These are phyloP conservation scores for Eurypyga helias DNA, from an alignment of 2,113 vertebrate species.

Conservation along the genomic window DNA sequence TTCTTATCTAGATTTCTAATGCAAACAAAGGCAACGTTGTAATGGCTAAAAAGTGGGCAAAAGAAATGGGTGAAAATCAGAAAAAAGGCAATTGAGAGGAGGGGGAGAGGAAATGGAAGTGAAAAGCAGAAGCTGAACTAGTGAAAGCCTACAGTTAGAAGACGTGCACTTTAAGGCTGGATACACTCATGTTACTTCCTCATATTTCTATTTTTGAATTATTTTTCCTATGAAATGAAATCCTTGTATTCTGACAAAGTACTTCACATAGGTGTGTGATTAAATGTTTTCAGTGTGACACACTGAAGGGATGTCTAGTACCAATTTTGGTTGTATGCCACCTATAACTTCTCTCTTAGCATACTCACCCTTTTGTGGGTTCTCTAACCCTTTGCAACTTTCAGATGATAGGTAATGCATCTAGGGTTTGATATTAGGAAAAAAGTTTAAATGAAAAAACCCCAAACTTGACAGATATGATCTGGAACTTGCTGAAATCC, in stretches of 20 bases:
- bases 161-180: neutral
- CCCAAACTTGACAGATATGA: neutral
- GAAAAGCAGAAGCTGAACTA: constrained; percentile 42
- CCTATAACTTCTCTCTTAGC: neutral
- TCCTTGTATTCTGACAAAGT: neutral
- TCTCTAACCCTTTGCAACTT: neutral
- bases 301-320: neutral
- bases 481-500: neutral
- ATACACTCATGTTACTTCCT: neutral
- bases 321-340: neutral
- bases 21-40: neutral
- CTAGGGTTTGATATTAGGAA: neutral
- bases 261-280: neutral
- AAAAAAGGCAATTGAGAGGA: neutral
- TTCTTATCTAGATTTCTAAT: neutral
- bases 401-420: neutral
- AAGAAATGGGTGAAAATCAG: neutral
- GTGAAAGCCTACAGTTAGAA: constrained; percentile 44
- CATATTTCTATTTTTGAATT: neutral
- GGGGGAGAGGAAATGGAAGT: constrained; percentile 11
- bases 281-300: neutral
- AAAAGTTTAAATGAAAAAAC: neutral
- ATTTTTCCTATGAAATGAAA: neutral
- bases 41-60: neutral
- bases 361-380: neutral